These are phyloP conservation scores for Amiota communis DNA, from an alignment of 2,888 invertebrate species.

Conservation along the genomic window DNA sequence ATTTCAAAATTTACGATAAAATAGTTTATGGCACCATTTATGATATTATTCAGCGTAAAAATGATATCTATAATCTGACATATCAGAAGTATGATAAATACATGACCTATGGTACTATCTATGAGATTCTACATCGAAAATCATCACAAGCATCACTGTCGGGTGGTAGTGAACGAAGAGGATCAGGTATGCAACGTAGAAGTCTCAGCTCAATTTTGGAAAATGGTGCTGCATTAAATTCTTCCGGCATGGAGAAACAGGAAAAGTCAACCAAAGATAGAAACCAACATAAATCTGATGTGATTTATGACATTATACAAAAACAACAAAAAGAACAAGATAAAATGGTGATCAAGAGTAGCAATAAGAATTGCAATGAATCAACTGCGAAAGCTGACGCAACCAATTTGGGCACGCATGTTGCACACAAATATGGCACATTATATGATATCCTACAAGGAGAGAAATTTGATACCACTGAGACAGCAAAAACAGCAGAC, in stretches of 20 bases:
- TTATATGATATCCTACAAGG: conserved; percentile 73
- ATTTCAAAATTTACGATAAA: conserved; percentile 73
- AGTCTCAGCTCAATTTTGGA: conserved; percentile 70
- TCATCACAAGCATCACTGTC: conserved; percentile 57
- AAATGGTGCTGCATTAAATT: conserved; percentile 45
- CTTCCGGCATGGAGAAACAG: conserved; percentile 33
- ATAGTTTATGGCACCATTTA: conserved; percentile 73
- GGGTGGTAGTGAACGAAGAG: conserved; percentile 49
- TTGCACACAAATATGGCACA: conserved; percentile 68
- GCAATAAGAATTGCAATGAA: conserved; percentile 41
- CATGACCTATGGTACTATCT: conserved; percentile 74
- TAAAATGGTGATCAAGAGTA: conserved; percentile 20
- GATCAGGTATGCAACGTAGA: conserved; percentile 65
- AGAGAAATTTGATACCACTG: conserved; percentile 57
- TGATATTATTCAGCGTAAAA: conserved; percentile 73
- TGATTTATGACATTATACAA: conserved; percentile 73
- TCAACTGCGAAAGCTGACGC: conserved; percentile 24
- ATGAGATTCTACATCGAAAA: conserved; percentile 73
- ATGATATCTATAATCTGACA: conserved; percentile 71
- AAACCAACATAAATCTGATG: conserved; percentile 60
- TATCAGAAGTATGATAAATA: conserved; percentile 73
- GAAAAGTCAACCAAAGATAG: conserved; percentile 32
- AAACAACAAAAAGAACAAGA: conserved; percentile 50
- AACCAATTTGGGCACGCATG: conserved; percentile 45
- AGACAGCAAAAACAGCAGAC: conserved; percentile 27